A percentile compares a stretch with the other conserved stretches of the same genome.
Evolutionary conservation across 2,113 vertebrate species (phyloP).

Genomic region (Salvator merianae): DNA sequence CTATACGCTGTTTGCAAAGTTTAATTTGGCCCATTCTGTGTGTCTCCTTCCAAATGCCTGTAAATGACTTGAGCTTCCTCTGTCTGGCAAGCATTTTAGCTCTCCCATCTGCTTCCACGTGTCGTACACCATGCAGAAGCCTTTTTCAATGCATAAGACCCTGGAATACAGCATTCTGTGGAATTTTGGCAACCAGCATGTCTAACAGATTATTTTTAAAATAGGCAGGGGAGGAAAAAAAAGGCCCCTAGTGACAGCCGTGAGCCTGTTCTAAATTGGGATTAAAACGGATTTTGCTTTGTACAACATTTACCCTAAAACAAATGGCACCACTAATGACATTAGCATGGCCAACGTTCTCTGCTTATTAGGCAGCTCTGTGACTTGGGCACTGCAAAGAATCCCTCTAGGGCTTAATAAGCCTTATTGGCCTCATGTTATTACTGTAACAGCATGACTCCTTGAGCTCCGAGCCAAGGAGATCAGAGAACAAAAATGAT

Average conservation of each 20-base stretch:
- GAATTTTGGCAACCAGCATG: slow-evolving; percentile 15
- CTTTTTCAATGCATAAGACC: neutral
- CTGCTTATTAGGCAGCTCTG: neutral
- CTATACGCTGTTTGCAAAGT: neutral
- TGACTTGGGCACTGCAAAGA: neutral
- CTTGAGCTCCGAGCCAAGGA: neutral
- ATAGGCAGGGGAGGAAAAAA: neutral
- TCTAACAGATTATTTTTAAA: slow-evolving; percentile 21
- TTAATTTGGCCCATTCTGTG: accelerated
- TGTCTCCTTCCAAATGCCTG: accelerated
- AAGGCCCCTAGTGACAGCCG: neutral
- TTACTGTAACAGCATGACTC: neutral
- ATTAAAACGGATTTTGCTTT: slow-evolving; percentile 23
- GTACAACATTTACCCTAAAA: slow-evolving; percentile 11
- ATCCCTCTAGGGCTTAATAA: neutral
- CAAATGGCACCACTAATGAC: accelerated
- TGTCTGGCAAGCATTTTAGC: neutral
- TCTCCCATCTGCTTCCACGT: accelerated
- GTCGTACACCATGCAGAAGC: neutral
- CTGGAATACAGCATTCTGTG: neutral
- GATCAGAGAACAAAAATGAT: slow-evolving; percentile 12
- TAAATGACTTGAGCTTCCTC: neutral
- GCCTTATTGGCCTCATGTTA: accelerated
- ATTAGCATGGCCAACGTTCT: neutral
- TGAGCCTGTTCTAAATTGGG: slow-evolving; percentile 4